Evolutionary conservation across 2,113 vertebrate genomes (phyloP).

Genomic region (Lepisosteus oculatus): DNA sequence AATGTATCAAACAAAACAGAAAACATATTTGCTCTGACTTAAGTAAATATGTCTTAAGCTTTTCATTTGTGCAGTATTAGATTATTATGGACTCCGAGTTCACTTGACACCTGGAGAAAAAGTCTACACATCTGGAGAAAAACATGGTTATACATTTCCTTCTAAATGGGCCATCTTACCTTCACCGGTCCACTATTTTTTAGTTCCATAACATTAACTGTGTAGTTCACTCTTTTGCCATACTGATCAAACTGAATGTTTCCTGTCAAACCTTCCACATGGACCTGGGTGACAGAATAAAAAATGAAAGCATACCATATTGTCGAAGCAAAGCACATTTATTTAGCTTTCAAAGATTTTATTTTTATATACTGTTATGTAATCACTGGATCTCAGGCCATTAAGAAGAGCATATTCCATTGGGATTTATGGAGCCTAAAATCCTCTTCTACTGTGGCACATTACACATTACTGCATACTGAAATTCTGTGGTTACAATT

Average conservation of each 20-base stretch:
- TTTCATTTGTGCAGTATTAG: too few species aligned
- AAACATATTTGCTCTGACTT: too few species aligned
- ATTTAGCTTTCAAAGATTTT: not conserved
- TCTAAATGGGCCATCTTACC: conserved; percentile 59
- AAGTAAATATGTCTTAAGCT: too few species aligned
- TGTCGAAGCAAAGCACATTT: not conserved
- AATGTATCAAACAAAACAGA: too few species aligned
- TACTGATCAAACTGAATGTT: conserved; percentile 99
- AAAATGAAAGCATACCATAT: not conserved
- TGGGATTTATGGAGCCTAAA: not conserved
- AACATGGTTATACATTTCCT: too few species aligned
- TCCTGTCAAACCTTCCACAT: conserved; percentile 91
- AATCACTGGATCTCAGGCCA: conserved; percentile 1
- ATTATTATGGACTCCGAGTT: too few species aligned
- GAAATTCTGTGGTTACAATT: conserved; percentile 7
- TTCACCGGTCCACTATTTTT: conserved; percentile 94
- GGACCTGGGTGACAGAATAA: conserved; percentile 69
- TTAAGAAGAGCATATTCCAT: not conserved
- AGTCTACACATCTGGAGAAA: too few species aligned
- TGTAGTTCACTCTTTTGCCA: conserved; percentile 95
- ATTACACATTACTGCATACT: too few species aligned
- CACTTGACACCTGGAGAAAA: too few species aligned
- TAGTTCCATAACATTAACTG: conserved; percentile 95
- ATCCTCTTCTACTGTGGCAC: too few species aligned
- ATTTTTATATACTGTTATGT: not conserved